Evolutionary conservation across 2,797 vertebrate genomes (phyloP), one percentile per base, ranked within the genome.

Genomic region (Poecilia wingei): DNA sequence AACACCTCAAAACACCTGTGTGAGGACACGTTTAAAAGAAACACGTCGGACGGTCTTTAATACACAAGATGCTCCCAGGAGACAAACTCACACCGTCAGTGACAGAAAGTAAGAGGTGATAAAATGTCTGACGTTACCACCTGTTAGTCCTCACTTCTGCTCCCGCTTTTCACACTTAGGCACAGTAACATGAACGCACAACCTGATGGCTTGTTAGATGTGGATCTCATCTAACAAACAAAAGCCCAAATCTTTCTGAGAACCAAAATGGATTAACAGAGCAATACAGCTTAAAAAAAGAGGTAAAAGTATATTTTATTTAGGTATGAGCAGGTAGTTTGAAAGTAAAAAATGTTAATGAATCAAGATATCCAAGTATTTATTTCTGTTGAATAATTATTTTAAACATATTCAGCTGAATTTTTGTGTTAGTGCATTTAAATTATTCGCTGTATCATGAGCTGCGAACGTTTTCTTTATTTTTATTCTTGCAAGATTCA

Each of bases 111-210:
- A 14, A 28, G 45, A 82, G 81, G 84, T 81, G 77, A 84, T 78
- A 84, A 88, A 87, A 87, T 83, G 81, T 77, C 25, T 36, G 55
- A n/a, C 72, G 71, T 84, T 72, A 74, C 77, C 84, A 75, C 72
- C 78, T 85, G 84, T 87, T 78, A 78, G 45, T 75, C 76, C 79
- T 49, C 39, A 31, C 39, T 33, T 75, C 57, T 78, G 59, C 28
- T 20, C 4, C 47, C 12, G 46, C 7, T 61, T 53, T 31, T 43
- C 20, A 33, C 74, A 66, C 61, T 57, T 53, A 66, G 46, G 74
- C 77, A 80, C 53, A 79, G 14, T 10, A 57, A 69, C 18, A n/a
- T 6, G 16, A 39, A 45, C 6, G 69, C 2, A 59, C 20, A 18
- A n/a, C 13, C 31, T 20, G 47, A 39, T 49, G 69, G 47, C 45